phyloP scores from a whole-genome alignment of 2,888 invertebrate genomes.

The Cepaea hortensis region DNA sequence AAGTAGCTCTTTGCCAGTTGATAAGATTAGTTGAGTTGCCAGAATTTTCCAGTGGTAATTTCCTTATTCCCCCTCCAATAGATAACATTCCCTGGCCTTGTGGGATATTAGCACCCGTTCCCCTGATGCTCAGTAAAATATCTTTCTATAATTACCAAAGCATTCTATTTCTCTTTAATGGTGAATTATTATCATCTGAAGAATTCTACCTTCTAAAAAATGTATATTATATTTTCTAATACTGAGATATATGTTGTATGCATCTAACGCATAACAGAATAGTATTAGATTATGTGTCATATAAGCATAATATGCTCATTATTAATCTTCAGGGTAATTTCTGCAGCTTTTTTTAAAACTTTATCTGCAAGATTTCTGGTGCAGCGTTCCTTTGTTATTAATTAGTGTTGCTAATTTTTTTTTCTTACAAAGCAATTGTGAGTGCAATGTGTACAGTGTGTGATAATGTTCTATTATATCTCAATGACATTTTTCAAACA shows the following conservation, averaged over 20 bases:
- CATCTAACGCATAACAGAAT: background rate
- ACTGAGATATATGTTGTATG: background rate
- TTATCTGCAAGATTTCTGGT: conserved; percentile 3
- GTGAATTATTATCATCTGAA: no score
- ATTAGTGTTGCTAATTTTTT: background rate
- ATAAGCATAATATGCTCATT: background rate
- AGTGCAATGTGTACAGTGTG: conserved; percentile 33
- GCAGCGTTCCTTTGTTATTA: background rate
- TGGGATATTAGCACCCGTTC: no score
- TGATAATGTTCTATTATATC: background rate
- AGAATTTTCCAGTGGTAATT: no score
- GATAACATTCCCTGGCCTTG: no score
- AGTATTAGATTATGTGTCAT: background rate
- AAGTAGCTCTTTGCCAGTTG: no score
- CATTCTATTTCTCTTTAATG: no score
- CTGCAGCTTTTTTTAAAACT: background rate
- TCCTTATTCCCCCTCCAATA: no score
- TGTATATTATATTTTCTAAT: no score
- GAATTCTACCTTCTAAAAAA: no score
- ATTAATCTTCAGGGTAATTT: background rate
- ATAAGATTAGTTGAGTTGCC: no score
- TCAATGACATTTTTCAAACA: conserved; percentile 29
- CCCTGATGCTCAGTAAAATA: no score
- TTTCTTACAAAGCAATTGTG: conserved; percentile 5
- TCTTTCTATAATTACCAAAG: no score